Conservation (phyloP, 2,888 invertebrate species). For the Patella depressa region DNA sequence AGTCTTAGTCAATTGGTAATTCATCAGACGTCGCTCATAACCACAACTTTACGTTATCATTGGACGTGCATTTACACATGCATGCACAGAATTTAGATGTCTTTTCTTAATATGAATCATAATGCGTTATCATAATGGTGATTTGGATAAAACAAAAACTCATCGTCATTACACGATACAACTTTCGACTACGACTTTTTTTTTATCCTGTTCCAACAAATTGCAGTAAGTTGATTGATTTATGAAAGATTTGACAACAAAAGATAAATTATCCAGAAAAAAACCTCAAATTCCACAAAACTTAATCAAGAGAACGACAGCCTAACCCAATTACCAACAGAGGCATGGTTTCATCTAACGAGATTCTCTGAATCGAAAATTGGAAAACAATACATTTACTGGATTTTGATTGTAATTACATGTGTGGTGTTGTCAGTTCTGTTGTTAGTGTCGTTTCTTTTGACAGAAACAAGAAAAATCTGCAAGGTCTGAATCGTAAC, state of each 20-base stretch:
- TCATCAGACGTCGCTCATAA: neutral
- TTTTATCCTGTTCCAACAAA: neutral
- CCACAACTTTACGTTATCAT: neutral
- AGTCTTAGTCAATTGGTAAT: neutral
- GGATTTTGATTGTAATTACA: neutral
- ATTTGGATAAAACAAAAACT: too few species aligned
- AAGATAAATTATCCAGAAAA: conserved; percentile 4
- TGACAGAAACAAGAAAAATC: neutral
- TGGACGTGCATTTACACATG: too few species aligned
- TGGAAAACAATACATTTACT: neutral
- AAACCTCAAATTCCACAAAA: neutral
- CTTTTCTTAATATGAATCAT: too few species aligned
- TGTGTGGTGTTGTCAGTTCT: neutral
- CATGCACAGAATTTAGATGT: too few species aligned
- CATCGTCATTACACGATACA: too few species aligned
- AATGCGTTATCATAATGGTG: too few species aligned
- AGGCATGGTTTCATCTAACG: neutral
- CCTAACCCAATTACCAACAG: neutral
- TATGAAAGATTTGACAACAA: conserved; percentile 2
- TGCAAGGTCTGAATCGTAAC: too few species aligned
- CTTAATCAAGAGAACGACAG: conserved; percentile 3
- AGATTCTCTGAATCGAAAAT: neutral
- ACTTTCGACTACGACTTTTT: too few species aligned
- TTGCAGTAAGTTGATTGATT: conserved; percentile 2
- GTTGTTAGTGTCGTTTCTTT: neutral